A percentile compares a stretch with the other conserved stretches of the same genome.
phyloP scores from a whole-genome alignment of 1,140 invertebrate genomes.

The Stegodyphus mimosarum region DNA sequence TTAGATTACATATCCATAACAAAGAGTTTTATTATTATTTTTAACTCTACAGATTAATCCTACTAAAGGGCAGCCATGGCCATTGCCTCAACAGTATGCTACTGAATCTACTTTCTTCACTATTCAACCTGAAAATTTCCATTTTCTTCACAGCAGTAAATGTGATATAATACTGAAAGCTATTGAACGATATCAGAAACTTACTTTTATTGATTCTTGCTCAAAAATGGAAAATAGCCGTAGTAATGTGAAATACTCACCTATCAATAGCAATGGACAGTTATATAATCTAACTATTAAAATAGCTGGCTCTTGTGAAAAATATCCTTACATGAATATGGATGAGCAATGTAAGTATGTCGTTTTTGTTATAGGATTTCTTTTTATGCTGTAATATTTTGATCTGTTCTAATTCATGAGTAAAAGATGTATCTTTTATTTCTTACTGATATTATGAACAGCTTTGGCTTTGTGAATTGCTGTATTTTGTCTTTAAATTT shows the following conservation, averaged over 20 bases:
- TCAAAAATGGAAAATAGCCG: constrained; percentile 14
- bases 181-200: constrained; percentile 68
- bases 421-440: too few relatives aligned
- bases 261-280: constrained; percentile 63
- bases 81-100: constrained; percentile 63
- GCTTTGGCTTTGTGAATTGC: too few relatives aligned
- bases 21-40: too few relatives aligned
- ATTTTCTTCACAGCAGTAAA: constrained; percentile 58
- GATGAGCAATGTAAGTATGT: constrained; percentile 77
- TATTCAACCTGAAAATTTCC: constrained; percentile 63
- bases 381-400: too few relatives aligned
- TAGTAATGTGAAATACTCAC: constrained; percentile 27
- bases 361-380: not conserved
- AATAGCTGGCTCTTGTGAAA: constrained; percentile 70
- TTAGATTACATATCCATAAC: too few relatives aligned
- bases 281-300: constrained; percentile 66
- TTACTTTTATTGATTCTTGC: constrained; percentile 54
- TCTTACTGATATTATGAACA: too few relatives aligned
- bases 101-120: constrained; percentile 45
- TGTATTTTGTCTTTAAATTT: too few relatives aligned
- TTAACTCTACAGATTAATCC: constrained; percentile 16
- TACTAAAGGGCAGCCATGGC: constrained; percentile 65
- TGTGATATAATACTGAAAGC: constrained; percentile 74
- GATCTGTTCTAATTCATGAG: too few relatives aligned
- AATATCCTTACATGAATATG: constrained; percentile 75